Evolutionary conservation across 1,140 invertebrate genomes (phyloP).

Genomic region (Aethina tumida): DNA sequence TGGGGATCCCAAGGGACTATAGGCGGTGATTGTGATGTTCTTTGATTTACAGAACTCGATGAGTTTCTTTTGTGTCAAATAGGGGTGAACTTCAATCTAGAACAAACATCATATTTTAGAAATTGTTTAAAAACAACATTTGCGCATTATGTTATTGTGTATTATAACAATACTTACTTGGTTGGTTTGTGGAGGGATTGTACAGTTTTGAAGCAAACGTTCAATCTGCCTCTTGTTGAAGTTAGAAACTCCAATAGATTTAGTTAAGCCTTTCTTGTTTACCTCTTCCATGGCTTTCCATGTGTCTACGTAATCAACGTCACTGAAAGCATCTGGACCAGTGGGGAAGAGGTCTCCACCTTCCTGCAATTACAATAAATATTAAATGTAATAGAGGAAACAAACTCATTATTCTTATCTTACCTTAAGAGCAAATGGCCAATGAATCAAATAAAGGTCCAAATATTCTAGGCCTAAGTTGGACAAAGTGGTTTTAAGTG

Average conservation of each 20-base stretch:
- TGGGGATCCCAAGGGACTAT: conserved; percentile 67
- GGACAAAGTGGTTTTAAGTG: conserved; percentile 50
- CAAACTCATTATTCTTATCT: conserved; percentile 6
- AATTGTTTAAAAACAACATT: not conserved
- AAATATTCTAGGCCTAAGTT: conserved; percentile 62
- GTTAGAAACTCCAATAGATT: conserved; percentile 82
- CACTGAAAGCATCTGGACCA: conserved; percentile 41
- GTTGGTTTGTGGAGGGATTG: conserved; percentile 66
- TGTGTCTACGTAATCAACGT: conserved; percentile 75
- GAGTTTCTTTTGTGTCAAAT: conserved; percentile 69
- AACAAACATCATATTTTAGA: conserved; percentile 14
- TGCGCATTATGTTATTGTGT: not conserved
- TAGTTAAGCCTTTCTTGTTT: conserved; percentile 57
- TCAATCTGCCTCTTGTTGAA: conserved; percentile 79
- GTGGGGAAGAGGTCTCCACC: conserved; percentile 47
- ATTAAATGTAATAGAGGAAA: not conserved
- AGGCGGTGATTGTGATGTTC: conserved; percentile 65
- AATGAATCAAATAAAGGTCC: conserved; percentile 72
- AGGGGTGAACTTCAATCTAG: conserved; percentile 78
- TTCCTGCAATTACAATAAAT: conserved; percentile 35
- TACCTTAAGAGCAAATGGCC: conserved; percentile 49
- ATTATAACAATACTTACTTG: conserved; percentile 45
- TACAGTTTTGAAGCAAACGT: conserved; percentile 53
- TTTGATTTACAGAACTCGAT: conserved; percentile 58
- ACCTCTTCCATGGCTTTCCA: conserved; percentile 83